phyloP scores from a whole-genome alignment of 2,888 invertebrate genomes.

The Lochmaea capreae region DNA sequence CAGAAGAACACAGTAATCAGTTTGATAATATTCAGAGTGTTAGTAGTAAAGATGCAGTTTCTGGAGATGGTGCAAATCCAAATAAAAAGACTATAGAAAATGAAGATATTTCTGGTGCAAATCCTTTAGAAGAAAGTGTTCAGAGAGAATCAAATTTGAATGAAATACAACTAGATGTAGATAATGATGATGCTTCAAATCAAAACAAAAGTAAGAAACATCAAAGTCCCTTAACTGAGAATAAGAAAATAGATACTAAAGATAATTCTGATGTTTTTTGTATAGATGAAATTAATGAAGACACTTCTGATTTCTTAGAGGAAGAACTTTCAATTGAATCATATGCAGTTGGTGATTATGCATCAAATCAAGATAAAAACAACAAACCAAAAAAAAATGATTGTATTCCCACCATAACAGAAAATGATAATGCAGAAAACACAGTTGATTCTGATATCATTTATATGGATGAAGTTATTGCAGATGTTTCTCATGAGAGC shows the following conservation, averaged over 20 bases:
- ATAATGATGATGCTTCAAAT: neutral
- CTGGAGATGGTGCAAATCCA: neutral
- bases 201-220: neutral
- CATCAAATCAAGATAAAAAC: too few species aligned
- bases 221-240: too few species aligned
- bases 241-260: too few species aligned
- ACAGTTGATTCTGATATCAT: neutral
- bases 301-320: neutral
- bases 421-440: neutral
- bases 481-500: too few species aligned
- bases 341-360: too few species aligned
- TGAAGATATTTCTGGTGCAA: too few species aligned
- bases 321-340: too few species aligned
- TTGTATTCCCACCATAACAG: neutral
- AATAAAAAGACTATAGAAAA: too few species aligned
- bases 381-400: too few species aligned
- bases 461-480: too few species aligned
- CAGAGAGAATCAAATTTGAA: neutral
- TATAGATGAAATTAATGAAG: neutral
- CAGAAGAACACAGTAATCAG: neutral
- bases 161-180: neutral
- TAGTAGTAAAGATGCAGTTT: too few species aligned
- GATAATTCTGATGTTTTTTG: neutral
- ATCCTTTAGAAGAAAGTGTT: too few species aligned
- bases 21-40: neutral